Conservation (phyloP, 2,888 invertebrate genomes). For the Colostygia pectinataria region DNA sequence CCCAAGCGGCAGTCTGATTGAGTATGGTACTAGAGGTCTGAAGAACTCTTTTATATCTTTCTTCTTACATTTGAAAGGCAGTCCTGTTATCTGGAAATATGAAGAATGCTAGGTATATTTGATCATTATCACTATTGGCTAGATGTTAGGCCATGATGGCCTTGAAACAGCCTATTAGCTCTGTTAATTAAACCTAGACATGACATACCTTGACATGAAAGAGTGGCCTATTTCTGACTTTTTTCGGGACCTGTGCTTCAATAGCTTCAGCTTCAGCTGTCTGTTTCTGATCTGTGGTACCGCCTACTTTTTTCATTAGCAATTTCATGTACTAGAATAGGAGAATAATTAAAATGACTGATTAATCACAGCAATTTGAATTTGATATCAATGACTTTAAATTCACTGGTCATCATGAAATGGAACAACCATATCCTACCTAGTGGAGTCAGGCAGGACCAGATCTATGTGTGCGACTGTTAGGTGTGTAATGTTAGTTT, state of each 20-base stretch:
- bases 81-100: conserved; percentile 87
- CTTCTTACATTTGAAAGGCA: conserved; percentile 91
- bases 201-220: conserved; percentile 75
- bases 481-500: too few relatives aligned
- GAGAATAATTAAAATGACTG: too few relatives aligned
- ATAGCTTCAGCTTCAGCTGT: conserved; percentile 40
- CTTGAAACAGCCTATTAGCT: too few relatives aligned
- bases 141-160: not conserved
- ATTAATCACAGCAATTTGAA: too few relatives aligned
- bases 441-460: too few relatives aligned
- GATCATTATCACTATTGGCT: too few relatives aligned
- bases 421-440: too few relatives aligned
- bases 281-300: conserved; percentile 35
- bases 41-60: conserved; percentile 94
- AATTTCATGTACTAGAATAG: conserved; percentile 87
- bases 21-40: conserved; percentile 89
- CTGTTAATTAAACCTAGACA: too few relatives aligned
- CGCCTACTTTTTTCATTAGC: conserved; percentile 81
- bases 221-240: conserved; percentile 70
- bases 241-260: conserved; percentile 53
- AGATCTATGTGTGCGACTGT: too few relatives aligned
- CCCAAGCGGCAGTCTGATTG: conserved; percentile 89
- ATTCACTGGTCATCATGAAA: too few relatives aligned
- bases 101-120: too few relatives aligned
- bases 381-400: too few relatives aligned